These are phyloP conservation scores for Lepus townsendii DNA, from an alignment of 2,797 vertebrate species.

Conservation along the genomic window DNA sequence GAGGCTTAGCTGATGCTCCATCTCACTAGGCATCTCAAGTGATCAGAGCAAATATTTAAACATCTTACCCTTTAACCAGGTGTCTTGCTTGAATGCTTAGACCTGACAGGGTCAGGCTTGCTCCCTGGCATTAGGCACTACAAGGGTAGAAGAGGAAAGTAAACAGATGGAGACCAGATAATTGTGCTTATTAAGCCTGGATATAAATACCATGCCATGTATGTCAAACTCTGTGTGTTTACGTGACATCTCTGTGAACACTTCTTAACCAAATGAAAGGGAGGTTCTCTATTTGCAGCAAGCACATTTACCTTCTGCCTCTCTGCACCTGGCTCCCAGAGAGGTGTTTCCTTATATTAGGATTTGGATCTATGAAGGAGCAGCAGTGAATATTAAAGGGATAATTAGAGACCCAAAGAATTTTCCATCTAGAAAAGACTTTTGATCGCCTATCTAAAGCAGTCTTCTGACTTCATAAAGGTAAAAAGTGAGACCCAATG, in stretches of 20 bases:
- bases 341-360: neutral
- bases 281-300: neutral
- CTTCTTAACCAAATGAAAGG: constrained; percentile 62
- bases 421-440: neutral
- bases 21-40: neutral
- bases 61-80: constrained; percentile 60
- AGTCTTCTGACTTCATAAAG: neutral
- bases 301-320: neutral
- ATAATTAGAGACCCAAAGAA: neutral
- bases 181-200: constrained; percentile 42
- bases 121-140: constrained; percentile 33
- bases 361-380: neutral
- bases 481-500: neutral
- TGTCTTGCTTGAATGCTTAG: constrained; percentile 62
- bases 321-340: neutral
- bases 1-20: neutral
- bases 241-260: neutral
- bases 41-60: constrained; percentile 69
- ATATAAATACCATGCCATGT: constrained; percentile 44
- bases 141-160: constrained; percentile 38
- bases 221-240: neutral
- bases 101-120: neutral
- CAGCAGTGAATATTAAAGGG: neutral
- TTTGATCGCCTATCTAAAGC: neutral
- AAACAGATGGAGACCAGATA: constrained; percentile 51